Base-by-base conservation (phyloP, 2,113 vertebrate species). In the Seriola rivoliana region DNA sequence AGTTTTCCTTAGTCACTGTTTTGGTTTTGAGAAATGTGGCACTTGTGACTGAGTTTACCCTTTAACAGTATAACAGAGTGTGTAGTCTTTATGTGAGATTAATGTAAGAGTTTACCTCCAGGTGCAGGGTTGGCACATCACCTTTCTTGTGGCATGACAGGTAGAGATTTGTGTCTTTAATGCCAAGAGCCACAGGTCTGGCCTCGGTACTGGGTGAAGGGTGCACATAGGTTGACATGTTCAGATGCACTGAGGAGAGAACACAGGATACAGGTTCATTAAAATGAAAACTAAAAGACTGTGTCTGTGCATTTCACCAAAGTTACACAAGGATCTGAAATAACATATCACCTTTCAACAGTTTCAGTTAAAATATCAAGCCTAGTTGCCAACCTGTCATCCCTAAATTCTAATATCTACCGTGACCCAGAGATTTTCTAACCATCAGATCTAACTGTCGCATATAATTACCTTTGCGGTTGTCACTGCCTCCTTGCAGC, bases 81-180 rank as follows among this genome's bases (percentile, higher is more conserved):
- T 55, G 21, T n/a, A 0, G 21, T 73, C 9, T 36, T n/a, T 38
- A 17, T 25, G 13, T 13, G 14, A 54, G 46, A 6, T 36, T 29
- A 3, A 16, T 59, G 42, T 21, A 6, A 40, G 40, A 32, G 11
- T 16, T 54, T 87, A 95, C 94, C 94, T 95, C 92, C 34, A 95
- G 63, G n/a, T 90, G 90, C 50, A 94, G 85, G 7, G 87, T 89
- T 3, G 93, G 86, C 1, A 34, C 55, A 0, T 23, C 67, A 0
- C n/a, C 79, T 0, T 76, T 23, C 60, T 52, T 57, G 9, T 85
- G 75, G 67, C 94, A 95, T 1, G 80, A 90, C 79, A 95, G 82
- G 90, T 90, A 95, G 11, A 91, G 46, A 3, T 91, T n/a, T 8
- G 85, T 89, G 58, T 52, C 91, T 65, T 70, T 93, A 62, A 95